Percentiles rank a stretch among this genome's conserved stretches.
Conservation (phyloP, 2,888 invertebrate genomes). For the Ennomos quercinarius region DNA sequence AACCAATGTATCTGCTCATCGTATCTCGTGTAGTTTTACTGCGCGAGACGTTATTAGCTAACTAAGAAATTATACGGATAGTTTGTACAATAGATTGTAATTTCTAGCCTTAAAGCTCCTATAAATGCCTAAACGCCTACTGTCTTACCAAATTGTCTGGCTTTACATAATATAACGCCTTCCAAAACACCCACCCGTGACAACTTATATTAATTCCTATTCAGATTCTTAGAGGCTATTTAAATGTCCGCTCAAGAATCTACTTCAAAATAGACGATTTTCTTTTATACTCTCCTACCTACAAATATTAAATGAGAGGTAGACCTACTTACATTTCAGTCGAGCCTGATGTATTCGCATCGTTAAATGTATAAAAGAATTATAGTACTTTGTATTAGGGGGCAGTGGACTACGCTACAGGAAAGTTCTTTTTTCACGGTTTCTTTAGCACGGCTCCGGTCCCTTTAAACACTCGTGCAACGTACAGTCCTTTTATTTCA, state of each 20-base stretch:
- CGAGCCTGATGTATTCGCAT: slow-evolving; percentile 1
- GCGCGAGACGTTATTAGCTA: slow-evolving; percentile 7
- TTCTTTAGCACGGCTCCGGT: slow-evolving; percentile 22
- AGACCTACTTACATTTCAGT: neutral
- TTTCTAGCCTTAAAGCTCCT: slow-evolving; percentile 11
- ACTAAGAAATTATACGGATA: slow-evolving; percentile 18
- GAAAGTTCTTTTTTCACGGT: slow-evolving; percentile 22
- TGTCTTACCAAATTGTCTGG: slow-evolving; percentile 18
- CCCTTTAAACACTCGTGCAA: slow-evolving; percentile 22
- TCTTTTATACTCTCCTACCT: too few relatives aligned
- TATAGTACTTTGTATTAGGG: slow-evolving; percentile 14
- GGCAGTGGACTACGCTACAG: slow-evolving; percentile 20
- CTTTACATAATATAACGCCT: slow-evolving; percentile 14
- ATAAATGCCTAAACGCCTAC: slow-evolving; percentile 8
- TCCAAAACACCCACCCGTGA: too few relatives aligned
- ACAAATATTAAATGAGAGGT: too few relatives aligned
- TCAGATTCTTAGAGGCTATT: too few relatives aligned
- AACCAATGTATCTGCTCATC: slow-evolving; percentile 34
- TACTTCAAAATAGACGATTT: too few relatives aligned
- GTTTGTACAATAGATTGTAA: slow-evolving; percentile 11
- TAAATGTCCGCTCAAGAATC: too few relatives aligned
- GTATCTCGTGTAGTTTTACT: slow-evolving; percentile 26
- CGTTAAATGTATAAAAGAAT: slow-evolving; percentile 11
- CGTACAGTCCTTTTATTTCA: slow-evolving; percentile 20
- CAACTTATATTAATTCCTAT: too few relatives aligned